Conservation (phyloP, 2,888 invertebrate genomes). For the Melitaea athalia region DNA sequence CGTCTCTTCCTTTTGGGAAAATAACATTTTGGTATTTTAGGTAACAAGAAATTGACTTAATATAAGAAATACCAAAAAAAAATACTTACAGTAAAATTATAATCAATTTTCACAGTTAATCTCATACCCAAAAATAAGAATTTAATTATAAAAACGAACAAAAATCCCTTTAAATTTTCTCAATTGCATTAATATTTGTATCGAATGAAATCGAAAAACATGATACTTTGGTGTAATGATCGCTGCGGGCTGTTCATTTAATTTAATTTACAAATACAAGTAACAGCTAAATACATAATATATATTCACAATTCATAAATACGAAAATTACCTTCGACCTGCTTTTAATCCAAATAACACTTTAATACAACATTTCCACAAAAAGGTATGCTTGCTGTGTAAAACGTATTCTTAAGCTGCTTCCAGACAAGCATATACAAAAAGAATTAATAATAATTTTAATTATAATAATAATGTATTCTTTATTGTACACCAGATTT, state of each 20-base stretch:
- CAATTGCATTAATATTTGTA: background rate
- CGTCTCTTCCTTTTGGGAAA: too few relatives aligned
- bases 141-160: background rate
- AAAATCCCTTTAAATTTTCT: background rate
- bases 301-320: constrained; percentile 2
- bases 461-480: too few relatives aligned
- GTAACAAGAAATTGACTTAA: too few relatives aligned
- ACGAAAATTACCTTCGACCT: background rate
- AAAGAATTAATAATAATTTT: too few relatives aligned
- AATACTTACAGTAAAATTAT: background rate
- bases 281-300: background rate
- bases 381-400: background rate
- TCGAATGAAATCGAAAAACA: background rate
- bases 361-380: background rate
- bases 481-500: too few relatives aligned
- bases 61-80: background rate
- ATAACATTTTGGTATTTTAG: too few relatives aligned
- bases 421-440: background rate
- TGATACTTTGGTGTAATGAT: background rate
- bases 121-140: background rate
- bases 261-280: constrained; percentile 4
- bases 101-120: background rate
- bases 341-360: constrained; percentile 10
- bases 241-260: background rate
- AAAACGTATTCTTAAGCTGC: background rate